Base-by-base conservation (phyloP, 2,113 vertebrate species). In the Triplophysa rosa region DNA sequence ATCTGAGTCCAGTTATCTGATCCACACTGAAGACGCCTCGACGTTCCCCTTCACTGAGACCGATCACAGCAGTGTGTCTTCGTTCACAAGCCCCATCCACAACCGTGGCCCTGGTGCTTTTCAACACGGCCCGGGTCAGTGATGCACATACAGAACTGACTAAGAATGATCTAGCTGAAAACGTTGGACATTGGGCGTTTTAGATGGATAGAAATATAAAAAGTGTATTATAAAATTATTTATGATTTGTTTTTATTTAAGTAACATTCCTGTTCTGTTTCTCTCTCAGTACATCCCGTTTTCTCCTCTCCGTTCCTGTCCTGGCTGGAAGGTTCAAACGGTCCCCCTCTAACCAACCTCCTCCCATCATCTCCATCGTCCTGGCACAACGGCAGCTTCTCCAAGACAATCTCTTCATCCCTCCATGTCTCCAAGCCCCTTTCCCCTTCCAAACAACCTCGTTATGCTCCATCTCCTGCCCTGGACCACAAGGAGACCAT, bases 101-200 rank as follows among this genome's bases (percentile, higher is more conserved):
- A 74, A 89, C 85, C 87, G 93, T 73, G 73, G 78, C 1, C 10
- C 88, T 29, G 83, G 80, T 21, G 84, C 87, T 45, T 93, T 91
- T 84, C 88, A 91, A 67, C 91, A 91, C 63, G 91, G 91, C 33
- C 87, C 92, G 89, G 92, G 93, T 94, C 82, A 75, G 87, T 29
- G 8, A 11, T 9, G 1, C 23, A 42, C 17, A 17, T 21, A 11
- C 59, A 29, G 14, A 5, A 26, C 45, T 49, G 45, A 49, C 14
- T 49, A 49, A 49, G 9, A 49, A 49, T 1, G 12, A 16, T 17
- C 16, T 16, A 52, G 4, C 49, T 52, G 13, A 52, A 52, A 52
- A 52, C 1, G 13, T 52, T 49, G 13, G 47, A 49, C 47, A 49
- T 49, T 37, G 5, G 33, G 33, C 6, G 5, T 8, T 33, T 37